Evolutionary conservation across 2,113 vertebrate species (phyloP).

Genomic region (Pseudonaja textilis): DNA sequence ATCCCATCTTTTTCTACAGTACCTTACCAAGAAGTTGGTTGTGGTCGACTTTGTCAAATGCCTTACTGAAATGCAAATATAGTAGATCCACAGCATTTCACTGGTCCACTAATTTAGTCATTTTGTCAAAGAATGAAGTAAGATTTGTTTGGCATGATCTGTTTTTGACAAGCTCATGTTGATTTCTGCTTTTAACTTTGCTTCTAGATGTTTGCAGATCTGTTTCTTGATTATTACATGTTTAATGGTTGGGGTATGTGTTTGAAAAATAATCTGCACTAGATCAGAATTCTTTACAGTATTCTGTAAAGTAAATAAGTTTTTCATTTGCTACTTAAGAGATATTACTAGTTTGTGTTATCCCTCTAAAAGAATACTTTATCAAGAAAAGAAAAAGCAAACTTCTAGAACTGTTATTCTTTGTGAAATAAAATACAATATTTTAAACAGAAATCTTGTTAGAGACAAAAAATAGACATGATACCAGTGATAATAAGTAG

Average conservation of each 20-base stretch:
- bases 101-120: not conserved
- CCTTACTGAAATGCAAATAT: not conserved
- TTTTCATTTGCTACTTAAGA: slow-evolving; percentile 27
- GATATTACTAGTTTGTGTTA: slow-evolving; percentile 56
- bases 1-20: not conserved
- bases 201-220: not conserved
- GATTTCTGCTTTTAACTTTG: not conserved
- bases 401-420: slow-evolving; percentile 52
- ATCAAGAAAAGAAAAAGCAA: slow-evolving; percentile 50
- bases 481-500: not conserved
- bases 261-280: not conserved
- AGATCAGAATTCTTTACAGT: not conserved
- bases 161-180: not conserved
- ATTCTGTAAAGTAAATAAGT: not conserved
- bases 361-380: slow-evolving; percentile 53
- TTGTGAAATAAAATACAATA: slow-evolving; percentile 43
- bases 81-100: not conserved
- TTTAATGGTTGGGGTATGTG: not conserved
- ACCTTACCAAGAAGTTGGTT: not conserved
- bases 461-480: not conserved
- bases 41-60: not conserved
- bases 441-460: slow-evolving; percentile 43
- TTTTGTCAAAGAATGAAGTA: not conserved
- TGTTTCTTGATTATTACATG: not conserved
- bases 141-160: not conserved